phyloP scores from a whole-genome alignment of 2,888 invertebrate species.

The Ypsolopha sequella region DNA sequence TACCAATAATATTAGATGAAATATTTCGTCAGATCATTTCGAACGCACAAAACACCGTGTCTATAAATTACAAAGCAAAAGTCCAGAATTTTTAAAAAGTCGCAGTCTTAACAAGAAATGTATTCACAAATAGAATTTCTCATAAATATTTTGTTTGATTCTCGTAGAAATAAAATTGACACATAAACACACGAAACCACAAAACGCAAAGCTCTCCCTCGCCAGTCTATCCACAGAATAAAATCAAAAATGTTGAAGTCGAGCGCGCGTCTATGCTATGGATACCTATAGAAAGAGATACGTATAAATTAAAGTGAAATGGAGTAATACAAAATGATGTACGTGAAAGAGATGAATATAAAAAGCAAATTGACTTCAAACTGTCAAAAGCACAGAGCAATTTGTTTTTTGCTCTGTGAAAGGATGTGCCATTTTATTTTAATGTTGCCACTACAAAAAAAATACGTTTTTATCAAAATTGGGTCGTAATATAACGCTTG shows the following conservation, averaged over 20 bases:
- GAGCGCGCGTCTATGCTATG: background rate
- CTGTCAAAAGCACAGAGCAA: no score
- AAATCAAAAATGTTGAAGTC: background rate
- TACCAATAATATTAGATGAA: no score
- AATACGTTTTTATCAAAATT: background rate
- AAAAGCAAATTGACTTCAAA: background rate
- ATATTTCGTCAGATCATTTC: no score
- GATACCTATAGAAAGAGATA: background rate
- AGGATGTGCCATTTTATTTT: slow-evolving; percentile 15
- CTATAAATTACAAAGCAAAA: background rate
- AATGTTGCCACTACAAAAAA: slow-evolving; percentile 14
- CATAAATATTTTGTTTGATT: background rate
- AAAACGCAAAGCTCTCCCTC: background rate
- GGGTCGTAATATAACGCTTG: no score
- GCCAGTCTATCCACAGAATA: background rate
- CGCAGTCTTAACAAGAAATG: no score
- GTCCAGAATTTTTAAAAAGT: no score
- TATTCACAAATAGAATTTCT: no score
- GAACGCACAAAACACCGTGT: background rate
- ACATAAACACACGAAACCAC: slow-evolving; percentile 4
- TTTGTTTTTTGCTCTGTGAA: no score
- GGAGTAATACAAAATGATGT: background rate
- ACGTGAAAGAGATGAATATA: background rate
- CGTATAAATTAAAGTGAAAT: slow-evolving; percentile 4
- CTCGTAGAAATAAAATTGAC: background rate